Evolutionary conservation across 2,888 invertebrate species (phyloP).

Genomic region (Spilosoma lubricipeda): DNA sequence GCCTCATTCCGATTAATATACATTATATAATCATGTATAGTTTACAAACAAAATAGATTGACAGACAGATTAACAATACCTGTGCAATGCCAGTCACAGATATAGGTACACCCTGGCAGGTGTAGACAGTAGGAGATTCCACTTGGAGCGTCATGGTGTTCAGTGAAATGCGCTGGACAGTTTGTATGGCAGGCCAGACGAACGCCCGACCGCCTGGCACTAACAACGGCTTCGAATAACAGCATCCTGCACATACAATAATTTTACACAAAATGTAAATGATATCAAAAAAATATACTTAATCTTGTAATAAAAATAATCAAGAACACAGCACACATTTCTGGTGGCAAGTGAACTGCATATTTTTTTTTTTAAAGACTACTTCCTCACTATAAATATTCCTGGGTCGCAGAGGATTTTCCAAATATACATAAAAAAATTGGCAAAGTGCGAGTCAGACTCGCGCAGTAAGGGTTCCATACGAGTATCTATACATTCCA

Average conservation of each 20-base stretch:
- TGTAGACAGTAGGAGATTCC: constrained; percentile 98
- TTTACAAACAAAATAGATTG: neutral
- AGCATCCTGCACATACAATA: constrained; percentile 91
- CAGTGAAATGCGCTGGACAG: constrained; percentile 95
- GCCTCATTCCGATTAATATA: neutral
- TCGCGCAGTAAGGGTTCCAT: too few relatives aligned
- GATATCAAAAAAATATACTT: neutral
- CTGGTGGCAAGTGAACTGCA: too few relatives aligned
- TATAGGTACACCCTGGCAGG: constrained; percentile 98
- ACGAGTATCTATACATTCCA: too few relatives aligned
- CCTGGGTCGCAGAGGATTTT: too few relatives aligned
- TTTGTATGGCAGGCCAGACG: constrained; percentile 97
- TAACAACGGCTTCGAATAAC: constrained; percentile 95
- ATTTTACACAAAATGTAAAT: neutral
- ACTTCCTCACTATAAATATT: too few relatives aligned
- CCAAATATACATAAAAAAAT: too few relatives aligned
- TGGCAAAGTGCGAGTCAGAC: too few relatives aligned
- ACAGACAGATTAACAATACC: constrained; percentile 88
- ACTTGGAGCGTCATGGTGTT: constrained; percentile 99
- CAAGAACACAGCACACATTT: too few relatives aligned
- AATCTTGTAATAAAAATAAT: too few relatives aligned
- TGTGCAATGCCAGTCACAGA: constrained; percentile 99
- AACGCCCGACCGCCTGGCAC: constrained; percentile 99
- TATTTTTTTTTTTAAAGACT: too few relatives aligned
- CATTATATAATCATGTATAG: neutral